A percentile compares a stretch with the other conserved stretches of the same genome.
These are phyloP conservation scores for Hippopotamus amphibius DNA, from an alignment of 2,113 vertebrate species.

Conservation along the genomic window DNA sequence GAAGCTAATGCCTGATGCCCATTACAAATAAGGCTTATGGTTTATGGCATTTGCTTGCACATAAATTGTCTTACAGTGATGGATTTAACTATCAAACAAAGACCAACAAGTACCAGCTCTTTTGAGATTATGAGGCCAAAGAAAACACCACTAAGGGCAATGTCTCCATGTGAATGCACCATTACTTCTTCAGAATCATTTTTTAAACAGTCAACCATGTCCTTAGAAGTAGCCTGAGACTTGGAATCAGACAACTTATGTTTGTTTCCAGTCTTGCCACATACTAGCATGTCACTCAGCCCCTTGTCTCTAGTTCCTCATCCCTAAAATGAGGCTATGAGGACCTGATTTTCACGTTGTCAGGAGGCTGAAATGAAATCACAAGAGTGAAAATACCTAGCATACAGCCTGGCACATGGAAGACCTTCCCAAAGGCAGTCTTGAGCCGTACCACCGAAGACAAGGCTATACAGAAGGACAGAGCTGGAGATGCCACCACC, in stretches of 20 bases:
- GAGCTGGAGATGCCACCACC: not conserved
- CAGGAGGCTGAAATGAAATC: not conserved
- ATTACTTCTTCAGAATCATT: not conserved
- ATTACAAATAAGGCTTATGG: not conserved
- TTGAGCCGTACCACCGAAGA: not conserved
- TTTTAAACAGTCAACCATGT: not conserved
- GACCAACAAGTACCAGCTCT: not conserved
- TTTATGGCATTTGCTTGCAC: not conserved
- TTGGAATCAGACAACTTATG: not conserved
- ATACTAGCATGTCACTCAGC: not conserved
- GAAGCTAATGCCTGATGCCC: not conserved
- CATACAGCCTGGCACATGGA: not conserved
- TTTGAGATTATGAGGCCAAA: conserved; percentile 49
- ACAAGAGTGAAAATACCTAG: not conserved
- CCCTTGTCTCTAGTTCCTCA: not conserved
- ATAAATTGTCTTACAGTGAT: not conserved
- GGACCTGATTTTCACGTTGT: not conserved
- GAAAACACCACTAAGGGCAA: conserved; percentile 54
- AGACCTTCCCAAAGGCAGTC: not conserved
- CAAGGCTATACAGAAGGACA: not conserved
- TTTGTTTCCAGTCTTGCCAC: not conserved
- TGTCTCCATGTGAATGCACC: not conserved
- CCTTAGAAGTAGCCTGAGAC: not conserved
- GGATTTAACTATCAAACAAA: conserved; percentile 8
- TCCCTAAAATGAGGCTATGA: not conserved